Conservation (phyloP, 1,140 invertebrate genomes). For the Tetramorium parvispinum region DNA sequence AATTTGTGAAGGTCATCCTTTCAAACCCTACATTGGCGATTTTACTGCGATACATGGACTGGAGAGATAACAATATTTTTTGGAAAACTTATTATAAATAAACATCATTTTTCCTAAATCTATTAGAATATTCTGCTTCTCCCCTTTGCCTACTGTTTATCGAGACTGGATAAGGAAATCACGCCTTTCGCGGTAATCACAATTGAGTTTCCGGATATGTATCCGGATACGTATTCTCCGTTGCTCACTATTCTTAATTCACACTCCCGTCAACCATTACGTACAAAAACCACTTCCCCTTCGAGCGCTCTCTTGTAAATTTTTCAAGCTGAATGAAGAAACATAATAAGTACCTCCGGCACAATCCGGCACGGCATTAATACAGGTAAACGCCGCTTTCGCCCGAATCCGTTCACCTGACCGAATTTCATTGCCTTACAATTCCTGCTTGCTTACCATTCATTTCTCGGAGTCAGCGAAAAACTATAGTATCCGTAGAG, state of each 20-base stretch:
- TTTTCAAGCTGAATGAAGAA: background rate
- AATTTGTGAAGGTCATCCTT: constrained; percentile 21
- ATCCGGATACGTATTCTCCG: background rate
- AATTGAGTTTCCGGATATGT: background rate
- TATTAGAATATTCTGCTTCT: background rate
- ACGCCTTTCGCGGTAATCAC: background rate
- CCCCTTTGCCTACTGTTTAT: background rate
- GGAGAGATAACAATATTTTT: no score
- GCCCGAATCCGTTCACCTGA: background rate
- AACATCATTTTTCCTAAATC: background rate
- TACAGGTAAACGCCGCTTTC: constrained; percentile 24
- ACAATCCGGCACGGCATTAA: background rate
- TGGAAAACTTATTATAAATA: background rate
- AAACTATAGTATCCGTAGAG: background rate
- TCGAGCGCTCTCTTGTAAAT: background rate
- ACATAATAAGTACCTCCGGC: background rate
- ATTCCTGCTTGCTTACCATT: background rate
- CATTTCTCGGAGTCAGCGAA: background rate
- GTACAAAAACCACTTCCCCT: background rate
- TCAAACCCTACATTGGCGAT: no score
- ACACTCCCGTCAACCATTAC: background rate
- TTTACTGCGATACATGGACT: no score
- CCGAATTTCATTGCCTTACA: background rate
- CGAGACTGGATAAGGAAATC: background rate
- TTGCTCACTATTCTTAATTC: background rate